A percentile compares a stretch with the other conserved stretches of the same genome.
Evolutionary conservation across 2,797 vertebrate species (phyloP).

Genomic region (Podarcis lilfordi): DNA sequence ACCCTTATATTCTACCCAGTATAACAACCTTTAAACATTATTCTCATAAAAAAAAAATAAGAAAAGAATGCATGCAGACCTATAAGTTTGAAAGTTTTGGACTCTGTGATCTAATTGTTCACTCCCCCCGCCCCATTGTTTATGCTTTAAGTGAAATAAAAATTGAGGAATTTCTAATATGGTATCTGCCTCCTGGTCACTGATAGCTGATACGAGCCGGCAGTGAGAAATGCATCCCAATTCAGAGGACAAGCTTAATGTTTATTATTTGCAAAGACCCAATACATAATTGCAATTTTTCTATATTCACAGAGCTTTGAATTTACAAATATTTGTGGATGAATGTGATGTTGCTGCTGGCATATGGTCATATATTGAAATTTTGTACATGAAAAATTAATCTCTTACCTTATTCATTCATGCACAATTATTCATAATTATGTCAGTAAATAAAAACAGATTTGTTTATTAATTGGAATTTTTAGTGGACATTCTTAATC

Average conservation of each 20-base stretch:
- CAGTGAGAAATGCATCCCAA: neutral
- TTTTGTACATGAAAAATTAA: constrained; percentile 21
- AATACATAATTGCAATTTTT: constrained; percentile 65
- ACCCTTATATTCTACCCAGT: too few relatives aligned
- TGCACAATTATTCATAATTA: neutral
- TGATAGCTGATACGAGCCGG: constrained; percentile 4
- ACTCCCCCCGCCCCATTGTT: too few relatives aligned
- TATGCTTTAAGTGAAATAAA: too few relatives aligned
- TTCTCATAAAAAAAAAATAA: too few relatives aligned
- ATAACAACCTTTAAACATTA: too few relatives aligned
- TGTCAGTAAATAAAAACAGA: neutral
- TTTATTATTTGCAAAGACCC: constrained; percentile 55
- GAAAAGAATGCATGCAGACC: too few relatives aligned
- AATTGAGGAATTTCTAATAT: too few relatives aligned
- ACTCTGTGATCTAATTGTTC: too few relatives aligned
- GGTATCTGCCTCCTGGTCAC: neutral
- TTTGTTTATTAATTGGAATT: neutral
- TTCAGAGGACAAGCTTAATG: constrained; percentile 14
- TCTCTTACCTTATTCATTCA: constrained; percentile 9
- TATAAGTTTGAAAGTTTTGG: too few relatives aligned
- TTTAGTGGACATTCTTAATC: neutral
- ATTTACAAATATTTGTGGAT: constrained; percentile 38
- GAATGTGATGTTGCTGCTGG: constrained; percentile 38
- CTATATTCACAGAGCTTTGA: constrained; percentile 58
- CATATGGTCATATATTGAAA: neutral